These are phyloP conservation scores for Oscheius sp. DNA, from an alignment of 1,140 invertebrate species.

Conservation along the genomic window DNA sequence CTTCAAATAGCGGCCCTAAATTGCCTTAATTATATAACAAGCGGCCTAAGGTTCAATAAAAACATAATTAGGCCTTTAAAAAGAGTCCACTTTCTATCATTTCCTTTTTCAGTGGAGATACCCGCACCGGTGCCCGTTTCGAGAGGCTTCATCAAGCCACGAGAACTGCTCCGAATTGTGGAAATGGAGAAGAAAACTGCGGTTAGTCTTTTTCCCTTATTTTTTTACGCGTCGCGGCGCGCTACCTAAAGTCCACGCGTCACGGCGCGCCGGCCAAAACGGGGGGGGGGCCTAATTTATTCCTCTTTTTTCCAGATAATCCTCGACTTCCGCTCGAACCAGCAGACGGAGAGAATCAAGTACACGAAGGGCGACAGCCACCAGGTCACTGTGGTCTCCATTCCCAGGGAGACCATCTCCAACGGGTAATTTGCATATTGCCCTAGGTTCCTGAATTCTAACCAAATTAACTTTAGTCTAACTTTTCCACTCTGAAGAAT, in stretches of 20 bases:
- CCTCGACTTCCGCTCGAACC: background rate
- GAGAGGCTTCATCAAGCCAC: background rate
- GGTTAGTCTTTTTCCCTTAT: background rate
- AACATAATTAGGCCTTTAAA: background rate
- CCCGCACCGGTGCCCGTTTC: background rate
- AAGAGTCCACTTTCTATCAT: slow-evolving; percentile 2
- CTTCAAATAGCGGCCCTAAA: no score
- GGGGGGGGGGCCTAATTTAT: no score
- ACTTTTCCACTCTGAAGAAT: background rate
- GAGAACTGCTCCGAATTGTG: background rate
- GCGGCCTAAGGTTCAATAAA: no score
- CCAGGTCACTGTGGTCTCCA: background rate
- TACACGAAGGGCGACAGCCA: background rate
- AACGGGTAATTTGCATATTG: background rate
- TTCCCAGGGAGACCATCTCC: background rate
- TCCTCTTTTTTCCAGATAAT: background rate
- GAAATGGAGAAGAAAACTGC: background rate
- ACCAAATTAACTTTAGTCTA: background rate
- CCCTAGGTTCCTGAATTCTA: background rate
- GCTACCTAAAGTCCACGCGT: no score
- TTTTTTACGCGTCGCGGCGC: no score
- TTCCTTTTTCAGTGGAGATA: background rate
- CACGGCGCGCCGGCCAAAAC: no score
- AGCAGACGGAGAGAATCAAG: background rate
- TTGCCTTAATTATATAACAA: no score